These are phyloP conservation scores for Globia sparganii DNA, from an alignment of 2,888 invertebrate species.

Conservation along the genomic window DNA sequence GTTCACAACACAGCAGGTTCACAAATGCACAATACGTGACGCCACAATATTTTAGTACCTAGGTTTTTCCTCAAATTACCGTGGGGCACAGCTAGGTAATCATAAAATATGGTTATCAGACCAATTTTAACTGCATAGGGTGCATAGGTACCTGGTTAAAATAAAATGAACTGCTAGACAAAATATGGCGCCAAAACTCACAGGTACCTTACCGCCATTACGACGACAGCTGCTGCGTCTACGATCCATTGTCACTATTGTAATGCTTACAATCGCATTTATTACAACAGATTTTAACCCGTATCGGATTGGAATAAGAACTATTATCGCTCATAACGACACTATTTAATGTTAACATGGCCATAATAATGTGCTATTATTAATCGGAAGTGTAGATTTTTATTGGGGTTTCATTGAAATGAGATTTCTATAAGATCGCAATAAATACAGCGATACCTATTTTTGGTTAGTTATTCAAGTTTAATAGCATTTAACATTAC, in stretches of 20 bases:
- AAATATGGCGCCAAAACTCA: constrained; percentile 67
- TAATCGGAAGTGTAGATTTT: constrained; percentile 77
- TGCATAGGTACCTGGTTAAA: too few species aligned
- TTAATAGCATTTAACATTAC: too few species aligned
- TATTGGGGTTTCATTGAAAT: constrained; percentile 75
- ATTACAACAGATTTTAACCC: constrained; percentile 64
- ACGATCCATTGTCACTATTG: constrained; percentile 74
- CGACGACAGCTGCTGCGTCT: constrained; percentile 78
- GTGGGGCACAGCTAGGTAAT: too few species aligned
- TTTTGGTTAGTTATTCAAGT: constrained; percentile 66
- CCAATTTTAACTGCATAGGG: neutral
- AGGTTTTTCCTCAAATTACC: too few species aligned
- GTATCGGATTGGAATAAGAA: constrained; percentile 54
- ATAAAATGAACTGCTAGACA: constrained; percentile 35
- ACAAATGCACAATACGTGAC: too few species aligned
- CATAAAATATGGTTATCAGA: neutral
- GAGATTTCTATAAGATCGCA: constrained; percentile 61
- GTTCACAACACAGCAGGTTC: too few species aligned
- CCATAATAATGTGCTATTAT: constrained; percentile 71
- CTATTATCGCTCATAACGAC: constrained; percentile 50
- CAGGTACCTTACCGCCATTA: constrained; percentile 66
- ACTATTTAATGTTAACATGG: constrained; percentile 62
- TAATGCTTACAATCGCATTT: constrained; percentile 66
- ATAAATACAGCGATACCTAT: constrained; percentile 55
- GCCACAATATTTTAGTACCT: too few species aligned